Evolutionary conservation across 1,140 invertebrate species (phyloP), one percentile per base, ranked within the genome.

Genomic region (Aphelinus certus): DNA sequence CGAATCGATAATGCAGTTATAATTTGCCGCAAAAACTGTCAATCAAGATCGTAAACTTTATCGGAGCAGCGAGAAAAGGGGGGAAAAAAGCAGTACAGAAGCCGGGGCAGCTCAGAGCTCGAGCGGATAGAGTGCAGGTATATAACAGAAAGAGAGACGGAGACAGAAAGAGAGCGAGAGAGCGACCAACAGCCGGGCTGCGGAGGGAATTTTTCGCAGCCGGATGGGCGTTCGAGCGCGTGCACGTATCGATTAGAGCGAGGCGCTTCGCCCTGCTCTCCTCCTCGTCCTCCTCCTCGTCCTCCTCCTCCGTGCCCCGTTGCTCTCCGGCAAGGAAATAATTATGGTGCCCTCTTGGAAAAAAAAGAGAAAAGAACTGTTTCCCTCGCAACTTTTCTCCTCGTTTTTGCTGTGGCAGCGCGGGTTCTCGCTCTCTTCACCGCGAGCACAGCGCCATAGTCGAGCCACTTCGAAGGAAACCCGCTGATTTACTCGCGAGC

Each of bases 331-430:
- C 66, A 78, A 80, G 78, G 79, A 83, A 82, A 83, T 81, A 82
- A 83, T 83, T 83, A 83, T 75, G 81, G 75, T 77, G 78, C 81
- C 80, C 78, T 79, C 82, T 83, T 80, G 79, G 78, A 79, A 83
- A 26, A 26, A 26, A 26, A 26, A 26, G 26, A 26, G 26, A 26
- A 26, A 26, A 26, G 26, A 26, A 81, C 81, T 79, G 80, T 81
- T 80, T 82, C 77, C 76, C 76, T 71, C 63, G 72, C 75, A 74
- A 76, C 74, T 77, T 81, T 77, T 77, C 71, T 71, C 68, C 69
- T 69, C 77, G 78, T 77, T 77, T 71, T 82, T 26, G 26, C 26
- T 26, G 26, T 26, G 26, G 26, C 26, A 26, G 26, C 26, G 26
- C 26, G 26, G 26, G 26, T 26, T 26, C 26, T 26, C 26, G 26